Evolutionary conservation across 2,797 vertebrate genomes (phyloP).

Genomic region (Notolepis coatsorum): DNA sequence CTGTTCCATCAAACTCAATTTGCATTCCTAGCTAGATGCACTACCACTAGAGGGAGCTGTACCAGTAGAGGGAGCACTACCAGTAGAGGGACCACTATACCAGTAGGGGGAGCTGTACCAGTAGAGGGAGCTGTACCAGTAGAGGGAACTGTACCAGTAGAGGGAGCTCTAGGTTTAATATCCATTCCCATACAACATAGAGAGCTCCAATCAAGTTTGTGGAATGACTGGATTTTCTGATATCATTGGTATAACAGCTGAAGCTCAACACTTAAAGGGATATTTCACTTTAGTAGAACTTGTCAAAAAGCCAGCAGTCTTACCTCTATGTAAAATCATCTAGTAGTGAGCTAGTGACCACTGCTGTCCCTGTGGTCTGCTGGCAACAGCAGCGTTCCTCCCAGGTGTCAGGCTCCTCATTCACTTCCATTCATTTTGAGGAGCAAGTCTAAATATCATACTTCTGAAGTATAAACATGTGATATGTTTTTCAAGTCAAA

Average conservation of each 20-base stretch:
- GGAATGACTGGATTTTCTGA: background rate
- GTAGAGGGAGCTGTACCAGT: constrained; percentile 63
- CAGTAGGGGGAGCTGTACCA: constrained; percentile 65
- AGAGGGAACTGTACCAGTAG: constrained; percentile 66
- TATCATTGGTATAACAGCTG: background rate
- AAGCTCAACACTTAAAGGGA: background rate
- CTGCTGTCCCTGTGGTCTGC: too few relatives aligned
- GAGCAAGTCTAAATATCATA: too few relatives aligned
- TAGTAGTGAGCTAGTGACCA: too few relatives aligned
- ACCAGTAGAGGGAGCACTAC: constrained; percentile 62
- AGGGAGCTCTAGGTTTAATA: constrained; percentile 44
- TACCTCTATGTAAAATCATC: too few relatives aligned
- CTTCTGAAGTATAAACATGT: too few relatives aligned
- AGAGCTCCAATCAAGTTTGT: background rate
- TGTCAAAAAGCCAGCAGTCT: too few relatives aligned
- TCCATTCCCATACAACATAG: background rate
- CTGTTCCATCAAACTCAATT: too few relatives aligned
- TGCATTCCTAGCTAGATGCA: constrained; percentile 27
- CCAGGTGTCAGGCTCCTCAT: too few relatives aligned
- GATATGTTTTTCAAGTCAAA: too few relatives aligned
- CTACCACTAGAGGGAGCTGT: constrained; percentile 62
- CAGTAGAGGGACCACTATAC: constrained; percentile 63
- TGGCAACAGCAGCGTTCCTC: too few relatives aligned
- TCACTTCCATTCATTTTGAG: too few relatives aligned
- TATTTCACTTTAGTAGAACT: too few relatives aligned